A percentile compares a stretch with the other conserved stretches of the same genome.
Conservation (phyloP, 2,888 invertebrate species). For the Idaea straminata region DNA sequence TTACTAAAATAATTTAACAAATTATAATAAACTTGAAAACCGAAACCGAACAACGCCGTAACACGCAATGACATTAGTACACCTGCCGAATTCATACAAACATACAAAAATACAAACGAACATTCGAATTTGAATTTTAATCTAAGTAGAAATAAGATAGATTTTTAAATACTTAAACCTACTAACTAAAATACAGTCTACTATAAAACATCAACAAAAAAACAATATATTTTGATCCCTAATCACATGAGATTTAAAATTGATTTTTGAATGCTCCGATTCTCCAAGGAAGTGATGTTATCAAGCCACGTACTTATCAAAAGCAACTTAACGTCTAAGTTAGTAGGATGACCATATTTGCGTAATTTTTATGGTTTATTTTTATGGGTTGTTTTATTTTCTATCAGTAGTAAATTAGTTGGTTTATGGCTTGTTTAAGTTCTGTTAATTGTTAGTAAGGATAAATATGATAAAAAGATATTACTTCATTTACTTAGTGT, state of each 20-base stretch:
- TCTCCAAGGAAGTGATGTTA: constrained; percentile 60
- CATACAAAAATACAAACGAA: constrained; percentile 8
- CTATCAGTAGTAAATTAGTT: neutral
- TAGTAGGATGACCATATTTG: constrained; percentile 44
- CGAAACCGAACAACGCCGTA: constrained; percentile 20
- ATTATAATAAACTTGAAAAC: constrained; percentile 14
- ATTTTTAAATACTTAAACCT: constrained; percentile 1
- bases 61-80: constrained; percentile 35
- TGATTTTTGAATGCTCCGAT: constrained; percentile 31
- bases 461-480: neutral
- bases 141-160: constrained; percentile 7
- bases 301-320: constrained; percentile 59
- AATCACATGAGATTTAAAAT: constrained; percentile 36
- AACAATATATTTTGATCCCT: constrained; percentile 30
- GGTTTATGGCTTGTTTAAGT: neutral
- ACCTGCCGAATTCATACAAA: constrained; percentile 27
- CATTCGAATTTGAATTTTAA: constrained; percentile 11
- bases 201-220: neutral
- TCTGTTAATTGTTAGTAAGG: neutral
- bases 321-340: constrained; percentile 54
- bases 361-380: neutral
- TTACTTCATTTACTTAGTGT: neutral
- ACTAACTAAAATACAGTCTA: neutral
- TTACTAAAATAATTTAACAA: constrained; percentile 20
- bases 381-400: neutral